Percentiles rank a stretch among this genome's conserved stretches.
These are phyloP conservation scores for Metopia argyrocephala DNA, from an alignment of 2,888 invertebrate genomes.

Conservation along the genomic window DNA sequence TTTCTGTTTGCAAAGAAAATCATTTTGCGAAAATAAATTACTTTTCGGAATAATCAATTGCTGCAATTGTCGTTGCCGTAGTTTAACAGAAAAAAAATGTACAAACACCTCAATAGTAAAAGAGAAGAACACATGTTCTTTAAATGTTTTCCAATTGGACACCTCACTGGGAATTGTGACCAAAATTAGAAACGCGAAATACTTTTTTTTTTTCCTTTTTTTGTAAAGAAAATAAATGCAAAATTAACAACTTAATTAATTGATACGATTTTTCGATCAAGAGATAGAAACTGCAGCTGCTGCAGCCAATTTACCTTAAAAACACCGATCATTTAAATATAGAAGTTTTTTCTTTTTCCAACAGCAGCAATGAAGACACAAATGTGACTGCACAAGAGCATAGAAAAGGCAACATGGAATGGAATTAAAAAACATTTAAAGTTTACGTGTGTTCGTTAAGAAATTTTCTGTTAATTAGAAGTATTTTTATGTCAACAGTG, in stretches of 20 bases:
- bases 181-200: background rate
- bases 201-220: background rate
- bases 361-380: background rate
- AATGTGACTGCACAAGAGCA: background rate
- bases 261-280: constrained; percentile 66
- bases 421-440: constrained; percentile 48
- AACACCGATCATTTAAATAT: constrained; percentile 38
- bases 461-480: constrained; percentile 59
- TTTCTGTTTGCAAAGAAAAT: no score
- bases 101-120: background rate
- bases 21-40: no score
- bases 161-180: constrained; percentile 11
- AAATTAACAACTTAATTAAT: constrained; percentile 78
- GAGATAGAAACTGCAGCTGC: constrained; percentile 68
- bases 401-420: constrained; percentile 9
- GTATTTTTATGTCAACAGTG: constrained; percentile 28
- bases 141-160: constrained; percentile 39
- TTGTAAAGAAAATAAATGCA: constrained; percentile 71
- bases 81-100: constrained; percentile 7
- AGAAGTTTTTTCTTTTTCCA: constrained; percentile 1
- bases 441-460: constrained; percentile 55
- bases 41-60: background rate
- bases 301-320: constrained; percentile 65
- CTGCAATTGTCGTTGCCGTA: background rate
- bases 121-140: constrained; percentile 7